Conservation (phyloP, 2,888 invertebrate species). For the Ophioninae sp. region DNA sequence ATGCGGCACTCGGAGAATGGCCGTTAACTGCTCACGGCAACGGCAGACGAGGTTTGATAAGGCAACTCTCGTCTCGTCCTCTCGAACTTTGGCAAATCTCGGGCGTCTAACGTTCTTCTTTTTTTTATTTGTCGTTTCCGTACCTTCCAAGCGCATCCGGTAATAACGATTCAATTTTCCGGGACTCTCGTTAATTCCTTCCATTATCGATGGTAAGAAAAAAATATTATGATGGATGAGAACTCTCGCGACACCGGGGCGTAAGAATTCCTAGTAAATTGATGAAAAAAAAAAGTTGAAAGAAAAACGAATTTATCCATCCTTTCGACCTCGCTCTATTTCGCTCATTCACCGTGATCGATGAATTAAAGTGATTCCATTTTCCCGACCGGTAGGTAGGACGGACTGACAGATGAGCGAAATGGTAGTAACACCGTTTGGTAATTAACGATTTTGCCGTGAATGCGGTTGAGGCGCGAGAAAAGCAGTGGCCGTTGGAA, state of each 20-base stretch:
- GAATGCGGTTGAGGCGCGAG: conserved; percentile 43
- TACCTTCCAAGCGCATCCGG: conserved; percentile 32
- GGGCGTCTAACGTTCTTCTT: conserved; percentile 30
- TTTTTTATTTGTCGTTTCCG: conserved; percentile 33
- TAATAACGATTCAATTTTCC: conserved; percentile 58
- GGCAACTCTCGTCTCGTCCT: conserved; percentile 43
- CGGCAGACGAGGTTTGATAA: conserved; percentile 8
- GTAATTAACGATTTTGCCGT: conserved; percentile 64
- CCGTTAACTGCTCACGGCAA: conserved; percentile 47
- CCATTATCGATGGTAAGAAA: conserved; percentile 36
- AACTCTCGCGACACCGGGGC: not conserved
- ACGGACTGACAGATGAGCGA: conserved; percentile 44
- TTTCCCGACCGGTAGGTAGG: conserved; percentile 11
- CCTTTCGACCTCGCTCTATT: not conserved
- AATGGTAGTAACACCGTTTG: conserved; percentile 57
- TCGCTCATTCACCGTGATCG: conserved; percentile 11
- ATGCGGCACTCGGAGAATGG: conserved; percentile 43
- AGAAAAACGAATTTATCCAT: conserved; percentile 8
- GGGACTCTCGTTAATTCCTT: conserved; percentile 48
- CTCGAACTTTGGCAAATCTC: conserved; percentile 48
- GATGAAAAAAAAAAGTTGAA: not conserved
- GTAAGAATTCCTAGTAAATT: conserved; percentile 22
- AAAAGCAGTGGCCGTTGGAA: conserved; percentile 50
- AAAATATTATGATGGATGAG: conserved; percentile 37
- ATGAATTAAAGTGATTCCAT: conserved; percentile 48